Percentiles rank a stretch among this genome's conserved stretches.
phyloP scores from a whole-genome alignment of 2,113 vertebrate species.

The Seriola dumerili region DNA sequence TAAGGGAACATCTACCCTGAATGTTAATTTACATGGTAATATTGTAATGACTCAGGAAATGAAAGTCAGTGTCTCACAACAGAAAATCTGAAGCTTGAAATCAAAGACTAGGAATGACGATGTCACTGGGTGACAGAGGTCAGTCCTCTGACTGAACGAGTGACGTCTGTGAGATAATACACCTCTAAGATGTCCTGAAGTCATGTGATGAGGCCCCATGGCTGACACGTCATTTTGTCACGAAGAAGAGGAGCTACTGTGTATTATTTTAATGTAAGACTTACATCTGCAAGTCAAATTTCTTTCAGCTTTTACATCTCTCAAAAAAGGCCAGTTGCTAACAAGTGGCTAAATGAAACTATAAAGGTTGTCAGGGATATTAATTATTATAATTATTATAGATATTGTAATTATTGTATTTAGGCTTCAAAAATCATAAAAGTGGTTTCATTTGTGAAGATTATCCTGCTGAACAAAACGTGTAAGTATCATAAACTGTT shows the following conservation, averaged over 20 bases:
- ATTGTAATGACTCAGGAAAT: not conserved
- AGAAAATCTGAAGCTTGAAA: not conserved
- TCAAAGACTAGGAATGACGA: not conserved
- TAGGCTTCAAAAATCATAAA: no score
- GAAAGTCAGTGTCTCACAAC: not conserved
- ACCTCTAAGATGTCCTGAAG: not conserved
- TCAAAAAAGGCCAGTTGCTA: no score
- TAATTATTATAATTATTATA: no score
- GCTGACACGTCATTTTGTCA: not conserved
- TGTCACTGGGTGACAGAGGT: not conserved
- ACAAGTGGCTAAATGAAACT: no score
- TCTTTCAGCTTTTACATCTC: no score
- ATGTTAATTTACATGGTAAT: not conserved
- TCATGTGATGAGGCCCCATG: not conserved
- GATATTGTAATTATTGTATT: no score
- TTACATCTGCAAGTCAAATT: not conserved
- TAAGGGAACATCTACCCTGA: not conserved
- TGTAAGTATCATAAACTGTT: no score
- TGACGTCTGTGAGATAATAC: no score
- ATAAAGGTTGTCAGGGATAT: no score
- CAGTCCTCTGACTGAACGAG: no score
- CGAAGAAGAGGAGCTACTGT: not conserved
- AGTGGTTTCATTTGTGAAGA: no score
- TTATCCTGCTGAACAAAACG: no score
- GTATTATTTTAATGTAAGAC: not conserved